Evolutionary conservation across 1,140 invertebrate genomes (phyloP), one percentile per base, ranked within the genome.

Genomic region (Holcopasites calliopsidis): DNA sequence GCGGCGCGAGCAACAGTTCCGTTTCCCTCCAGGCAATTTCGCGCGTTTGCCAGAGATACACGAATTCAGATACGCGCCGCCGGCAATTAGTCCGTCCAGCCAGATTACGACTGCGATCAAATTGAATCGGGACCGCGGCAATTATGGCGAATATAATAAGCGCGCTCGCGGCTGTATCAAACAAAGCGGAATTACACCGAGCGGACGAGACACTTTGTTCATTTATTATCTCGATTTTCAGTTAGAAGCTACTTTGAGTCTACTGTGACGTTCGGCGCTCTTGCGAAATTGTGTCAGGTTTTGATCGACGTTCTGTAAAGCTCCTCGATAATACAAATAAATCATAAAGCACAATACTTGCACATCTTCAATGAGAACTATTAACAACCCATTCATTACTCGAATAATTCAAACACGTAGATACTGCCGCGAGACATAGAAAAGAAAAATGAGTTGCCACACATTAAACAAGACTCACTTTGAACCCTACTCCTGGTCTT

Each of bases 21-120:
- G 6, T 11, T 18, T 58, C 16, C 52, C 26, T n/a, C 10, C 3
- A 50, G 62, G 62, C 50, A 66, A 66, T 74, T 74, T 66, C 50
- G 61, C 71, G 71, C 71, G 58, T 66, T 66, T 42, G 62, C 50
- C 38, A 10, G 50, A 74, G 71, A 74, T 74, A 74, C 71, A 74
- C 71, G 71, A 74, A 74, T 74, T 74, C 62, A 74, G 71, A 74
- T 74, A 74, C 71, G 50, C 71, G 50, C 33, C 62, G 50, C 11
- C 50, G 35, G 71, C 71, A 74, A 74, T 74, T 74, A 74, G 71
- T 64, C 61, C 71, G 71, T 66, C 71, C 65, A 74, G 71, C 71
- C 49, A 55, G 71, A 74, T 74, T 74, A 55, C 71, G 62, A 74
- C 71, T 66, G 71, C 62, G 71, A 74, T 74, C 71, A 74, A 74